These are phyloP conservation scores for Cyrtorhinus lividipennis DNA, from an alignment of 1,140 invertebrate genomes.

Conservation along the genomic window DNA sequence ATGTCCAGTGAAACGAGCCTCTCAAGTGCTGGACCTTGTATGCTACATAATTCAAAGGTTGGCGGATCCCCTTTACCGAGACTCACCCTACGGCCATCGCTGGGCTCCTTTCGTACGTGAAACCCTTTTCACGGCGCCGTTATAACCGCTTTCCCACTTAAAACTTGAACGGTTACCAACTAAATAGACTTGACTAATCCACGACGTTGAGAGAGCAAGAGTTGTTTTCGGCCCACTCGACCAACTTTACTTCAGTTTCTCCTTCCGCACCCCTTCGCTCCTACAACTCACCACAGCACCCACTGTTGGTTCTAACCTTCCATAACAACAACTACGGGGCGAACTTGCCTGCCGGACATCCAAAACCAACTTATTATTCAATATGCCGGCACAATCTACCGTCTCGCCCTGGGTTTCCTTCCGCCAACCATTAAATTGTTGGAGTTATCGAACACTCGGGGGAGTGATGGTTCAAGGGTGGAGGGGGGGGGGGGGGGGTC, in stretches of 20 bases:
- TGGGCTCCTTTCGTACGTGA: too few species aligned
- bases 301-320: too few species aligned
- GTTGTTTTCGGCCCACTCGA: not conserved
- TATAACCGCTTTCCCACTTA: too few species aligned
- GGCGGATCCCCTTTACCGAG: not conserved
- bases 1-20: slow-evolving; percentile 9
- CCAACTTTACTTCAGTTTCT: not conserved
- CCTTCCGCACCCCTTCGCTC: not conserved
- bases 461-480: not conserved
- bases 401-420: too few species aligned
- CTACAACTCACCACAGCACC: too few species aligned
- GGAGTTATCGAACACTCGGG: not conserved
- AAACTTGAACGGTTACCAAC: slow-evolving; percentile 6
- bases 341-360: not conserved
- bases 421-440: not conserved
- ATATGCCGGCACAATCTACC: not conserved
- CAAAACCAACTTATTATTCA: not conserved
- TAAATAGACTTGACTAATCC: slow-evolving; percentile 5
- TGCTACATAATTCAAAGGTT: slow-evolving; percentile 5
- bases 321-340: not conserved
- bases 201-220: not conserved
- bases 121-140: too few species aligned
- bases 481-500: not conserved
- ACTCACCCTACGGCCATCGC: not conserved
- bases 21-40: slow-evolving; percentile 15